Percentiles rank a stretch among this genome's conserved stretches.
Evolutionary conservation across 2,797 vertebrate species (phyloP).

Genomic region (Pantherophis alleghaniensis): DNA sequence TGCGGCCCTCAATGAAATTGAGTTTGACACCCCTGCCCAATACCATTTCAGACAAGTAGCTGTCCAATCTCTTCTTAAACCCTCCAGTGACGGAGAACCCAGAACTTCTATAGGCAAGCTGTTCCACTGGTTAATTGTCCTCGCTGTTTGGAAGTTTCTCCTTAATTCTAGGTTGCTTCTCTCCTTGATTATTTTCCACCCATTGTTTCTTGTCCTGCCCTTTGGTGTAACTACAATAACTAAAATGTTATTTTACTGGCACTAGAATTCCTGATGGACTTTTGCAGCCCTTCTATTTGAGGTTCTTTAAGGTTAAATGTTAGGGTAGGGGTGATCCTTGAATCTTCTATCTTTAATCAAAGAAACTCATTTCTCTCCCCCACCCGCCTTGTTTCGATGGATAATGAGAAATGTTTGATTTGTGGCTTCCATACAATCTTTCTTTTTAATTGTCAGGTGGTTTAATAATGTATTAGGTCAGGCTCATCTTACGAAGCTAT

Average conservation of each 20-base stretch:
- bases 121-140: no score
- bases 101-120: no score
- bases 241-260: background rate
- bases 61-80: no score
- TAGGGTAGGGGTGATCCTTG: background rate
- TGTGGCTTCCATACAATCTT: background rate
- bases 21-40: no score
- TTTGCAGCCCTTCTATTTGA: background rate
- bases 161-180: no score
- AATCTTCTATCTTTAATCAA: background rate
- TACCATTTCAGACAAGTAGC: no score
- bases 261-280: background rate
- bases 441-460: background rate
- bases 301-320: background rate
- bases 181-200: no score
- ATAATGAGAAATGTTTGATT: background rate
- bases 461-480: background rate
- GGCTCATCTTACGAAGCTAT: background rate
- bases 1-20: no score
- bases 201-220: no score
- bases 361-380: background rate
- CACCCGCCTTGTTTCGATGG: background rate
- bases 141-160: no score
- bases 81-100: no score
- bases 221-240: no score